These are phyloP conservation scores for Nibea coibor DNA, from an alignment of 2,113 vertebrate species.

Conservation along the genomic window DNA sequence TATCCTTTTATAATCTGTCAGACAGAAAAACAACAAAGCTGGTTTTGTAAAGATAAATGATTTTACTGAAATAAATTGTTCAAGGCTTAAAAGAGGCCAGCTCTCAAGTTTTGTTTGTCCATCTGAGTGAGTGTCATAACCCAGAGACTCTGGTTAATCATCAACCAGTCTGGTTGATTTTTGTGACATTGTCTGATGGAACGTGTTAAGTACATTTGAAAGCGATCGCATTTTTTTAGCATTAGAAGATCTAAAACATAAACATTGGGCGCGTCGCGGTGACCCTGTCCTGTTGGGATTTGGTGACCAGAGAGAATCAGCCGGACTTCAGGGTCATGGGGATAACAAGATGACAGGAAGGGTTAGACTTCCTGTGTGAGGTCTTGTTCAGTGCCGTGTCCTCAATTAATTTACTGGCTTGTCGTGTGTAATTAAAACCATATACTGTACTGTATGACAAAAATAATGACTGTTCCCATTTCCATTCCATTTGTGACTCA, in stretches of 20 bases:
- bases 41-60: constrained; percentile 33
- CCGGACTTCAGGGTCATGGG: not conserved
- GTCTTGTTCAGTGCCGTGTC: constrained; percentile 1
- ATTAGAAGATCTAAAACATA: constrained; percentile 1
- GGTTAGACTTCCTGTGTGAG: not conserved
- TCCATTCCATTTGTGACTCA: not conserved
- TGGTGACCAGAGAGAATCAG: not conserved
- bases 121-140: not conserved
- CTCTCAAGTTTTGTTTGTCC: constrained; percentile 22
- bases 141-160: constrained; percentile 32
- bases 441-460: not conserved
- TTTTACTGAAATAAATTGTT: constrained; percentile 16
- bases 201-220: not conserved
- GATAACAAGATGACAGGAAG: constrained; percentile 28
- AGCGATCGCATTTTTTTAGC: not conserved
- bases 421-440: constrained; percentile 27
- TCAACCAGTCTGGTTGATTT: constrained; percentile 13
- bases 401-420: constrained; percentile 4
- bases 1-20: constrained; percentile 2
- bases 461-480: constrained; percentile 2
- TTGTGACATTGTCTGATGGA: constrained; percentile 6
- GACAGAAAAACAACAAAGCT: not conserved
- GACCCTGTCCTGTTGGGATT: constrained; percentile 1
- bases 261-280: constrained; percentile 9
- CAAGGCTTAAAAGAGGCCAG: constrained; percentile 9